Conservation (phyloP, 2,797 vertebrate species). For the Vespertilio murinus region DNA sequence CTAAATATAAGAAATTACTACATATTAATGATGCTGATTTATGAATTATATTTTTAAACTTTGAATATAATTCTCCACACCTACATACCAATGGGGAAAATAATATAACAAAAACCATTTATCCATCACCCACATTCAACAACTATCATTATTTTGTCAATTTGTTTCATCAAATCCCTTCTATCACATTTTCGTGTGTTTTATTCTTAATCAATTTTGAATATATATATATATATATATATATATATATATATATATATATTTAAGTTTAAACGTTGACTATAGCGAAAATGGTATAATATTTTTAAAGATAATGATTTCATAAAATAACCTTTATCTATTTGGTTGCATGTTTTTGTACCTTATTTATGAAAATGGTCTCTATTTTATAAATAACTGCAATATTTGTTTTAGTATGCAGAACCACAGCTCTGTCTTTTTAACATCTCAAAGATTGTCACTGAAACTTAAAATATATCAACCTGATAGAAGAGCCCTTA, state of each 20-base stretch:
- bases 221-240: background rate
- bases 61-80: background rate
- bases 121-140: background rate
- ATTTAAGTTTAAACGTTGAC: background rate
- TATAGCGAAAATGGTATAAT: background rate
- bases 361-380: background rate
- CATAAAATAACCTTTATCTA: background rate
- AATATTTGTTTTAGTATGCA: background rate
- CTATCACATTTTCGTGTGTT: background rate
- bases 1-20: slow-evolving; percentile 30
- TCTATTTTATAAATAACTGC: slow-evolving; percentile 25
- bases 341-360: background rate
- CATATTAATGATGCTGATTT: background rate
- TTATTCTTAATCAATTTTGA: slow-evolving; percentile 19
- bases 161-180: background rate
- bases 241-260: too few species aligned
- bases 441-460: background rate
- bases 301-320: slow-evolving; percentile 2
- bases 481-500: background rate
- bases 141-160: background rate
- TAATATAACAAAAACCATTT: background rate
- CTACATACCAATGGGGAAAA: background rate
- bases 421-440: background rate
- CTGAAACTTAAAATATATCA: slow-evolving; percentile 11
- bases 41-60: background rate